A percentile compares a stretch with the other conserved stretches of the same genome.
Conservation (phyloP, 2,113 vertebrate genomes). For the Scalopus aquaticus region DNA sequence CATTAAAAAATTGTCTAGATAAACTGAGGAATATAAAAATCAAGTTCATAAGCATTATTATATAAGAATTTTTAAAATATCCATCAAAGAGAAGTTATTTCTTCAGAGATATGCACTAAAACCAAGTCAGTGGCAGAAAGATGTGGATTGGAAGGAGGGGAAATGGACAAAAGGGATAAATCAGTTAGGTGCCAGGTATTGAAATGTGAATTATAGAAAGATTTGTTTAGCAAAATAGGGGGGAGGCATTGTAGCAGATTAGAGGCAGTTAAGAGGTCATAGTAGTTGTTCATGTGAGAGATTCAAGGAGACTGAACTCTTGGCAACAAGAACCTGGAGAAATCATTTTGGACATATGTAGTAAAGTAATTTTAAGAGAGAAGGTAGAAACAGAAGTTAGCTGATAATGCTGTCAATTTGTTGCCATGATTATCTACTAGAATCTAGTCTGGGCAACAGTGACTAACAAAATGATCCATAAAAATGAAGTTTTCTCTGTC, state of each 20-base stretch:
- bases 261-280: neutral
- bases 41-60: neutral
- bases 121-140: neutral
- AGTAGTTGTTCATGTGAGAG: neutral
- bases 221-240: neutral
- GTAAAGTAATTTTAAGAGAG: neutral
- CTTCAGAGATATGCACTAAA: neutral
- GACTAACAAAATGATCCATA: neutral
- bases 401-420: neutral
- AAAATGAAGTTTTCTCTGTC: constrained; percentile 32
- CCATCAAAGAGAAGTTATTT: neutral
- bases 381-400: neutral
- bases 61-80: neutral
- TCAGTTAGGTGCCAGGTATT: neutral
- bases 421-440: neutral
- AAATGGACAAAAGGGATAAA: too few relatives aligned
- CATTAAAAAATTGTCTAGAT: neutral
- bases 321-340: neutral
- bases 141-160: neutral
- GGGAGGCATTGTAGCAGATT: neutral
- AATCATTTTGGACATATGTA: neutral
- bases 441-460: neutral
- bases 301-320: neutral
- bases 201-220: neutral
- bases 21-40: neutral